A percentile compares a stretch with the other conserved stretches of the same genome.
These are phyloP conservation scores for Chironomus striatipennis DNA, from an alignment of 1,140 invertebrate species.

Conservation along the genomic window DNA sequence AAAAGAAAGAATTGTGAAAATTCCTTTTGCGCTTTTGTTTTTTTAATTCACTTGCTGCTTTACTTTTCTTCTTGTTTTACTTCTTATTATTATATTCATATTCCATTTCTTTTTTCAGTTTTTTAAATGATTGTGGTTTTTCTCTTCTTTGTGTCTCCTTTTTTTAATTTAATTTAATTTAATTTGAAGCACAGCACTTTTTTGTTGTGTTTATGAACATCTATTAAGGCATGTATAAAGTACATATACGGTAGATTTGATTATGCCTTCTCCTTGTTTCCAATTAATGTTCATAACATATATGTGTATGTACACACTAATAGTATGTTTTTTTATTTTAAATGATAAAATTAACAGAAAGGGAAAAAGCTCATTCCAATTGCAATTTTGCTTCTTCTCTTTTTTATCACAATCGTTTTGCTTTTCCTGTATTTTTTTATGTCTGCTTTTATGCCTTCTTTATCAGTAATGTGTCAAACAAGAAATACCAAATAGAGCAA, in stretches of 20 bases:
- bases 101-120: neutral
- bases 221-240: too few species aligned
- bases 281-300: neutral
- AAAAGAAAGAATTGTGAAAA: neutral
- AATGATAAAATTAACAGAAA: too few species aligned
- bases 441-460: neutral
- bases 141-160: neutral
- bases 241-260: neutral
- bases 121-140: neutral
- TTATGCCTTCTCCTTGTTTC: neutral
- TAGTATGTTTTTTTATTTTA: neutral
- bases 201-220: neutral
- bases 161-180: slow-evolving; percentile 17
- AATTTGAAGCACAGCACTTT: neutral
- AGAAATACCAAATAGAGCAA: slow-evolving; percentile 8
- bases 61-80: neutral
- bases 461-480: neutral
- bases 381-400: too few species aligned
- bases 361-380: too few species aligned
- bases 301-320: neutral
- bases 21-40: neutral
- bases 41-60: neutral
- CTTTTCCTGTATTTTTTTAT: neutral
- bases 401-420: slow-evolving; percentile 5
- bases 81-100: neutral